phyloP scores from a whole-genome alignment of 2,113 vertebrate species.

The Heterochromis multidens region DNA sequence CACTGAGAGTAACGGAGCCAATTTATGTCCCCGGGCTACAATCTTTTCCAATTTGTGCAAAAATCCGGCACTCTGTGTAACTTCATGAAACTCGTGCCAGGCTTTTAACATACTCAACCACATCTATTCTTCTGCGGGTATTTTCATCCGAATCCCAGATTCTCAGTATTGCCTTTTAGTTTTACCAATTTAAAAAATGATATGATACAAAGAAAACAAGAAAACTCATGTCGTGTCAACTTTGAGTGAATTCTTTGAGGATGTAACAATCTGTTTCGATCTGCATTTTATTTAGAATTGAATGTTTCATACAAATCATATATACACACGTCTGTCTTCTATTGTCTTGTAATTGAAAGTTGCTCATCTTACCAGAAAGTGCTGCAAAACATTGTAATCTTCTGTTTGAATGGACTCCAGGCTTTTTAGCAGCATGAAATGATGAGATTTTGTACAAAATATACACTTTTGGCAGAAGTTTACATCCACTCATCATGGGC shows the following conservation, averaged over 20 bases:
- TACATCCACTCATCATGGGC: neutral
- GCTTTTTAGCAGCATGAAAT: neutral
- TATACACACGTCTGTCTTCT: neutral
- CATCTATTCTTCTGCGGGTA: neutral
- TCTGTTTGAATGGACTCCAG: neutral
- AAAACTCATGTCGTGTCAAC: neutral
- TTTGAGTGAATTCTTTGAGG: neutral
- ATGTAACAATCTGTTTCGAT: neutral
- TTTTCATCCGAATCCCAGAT: neutral
- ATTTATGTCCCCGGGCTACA: neutral
- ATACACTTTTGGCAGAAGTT: neutral
- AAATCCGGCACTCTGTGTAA: neutral
- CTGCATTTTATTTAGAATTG: neutral
- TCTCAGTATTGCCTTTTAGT: neutral
- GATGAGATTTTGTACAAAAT: neutral
- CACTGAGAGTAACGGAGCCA: neutral
- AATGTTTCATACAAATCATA: neutral
- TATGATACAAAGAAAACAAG: neutral
- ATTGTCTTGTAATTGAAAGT: neutral
- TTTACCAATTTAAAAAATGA: neutral
- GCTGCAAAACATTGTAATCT: neutral
- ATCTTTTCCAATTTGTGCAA: neutral
- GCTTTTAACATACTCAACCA: neutral
- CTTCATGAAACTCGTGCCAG: neutral
- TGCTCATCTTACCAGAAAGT: neutral